Conservation (phyloP, 2,797 vertebrate species). For the Silurus lanzhouensis region DNA sequence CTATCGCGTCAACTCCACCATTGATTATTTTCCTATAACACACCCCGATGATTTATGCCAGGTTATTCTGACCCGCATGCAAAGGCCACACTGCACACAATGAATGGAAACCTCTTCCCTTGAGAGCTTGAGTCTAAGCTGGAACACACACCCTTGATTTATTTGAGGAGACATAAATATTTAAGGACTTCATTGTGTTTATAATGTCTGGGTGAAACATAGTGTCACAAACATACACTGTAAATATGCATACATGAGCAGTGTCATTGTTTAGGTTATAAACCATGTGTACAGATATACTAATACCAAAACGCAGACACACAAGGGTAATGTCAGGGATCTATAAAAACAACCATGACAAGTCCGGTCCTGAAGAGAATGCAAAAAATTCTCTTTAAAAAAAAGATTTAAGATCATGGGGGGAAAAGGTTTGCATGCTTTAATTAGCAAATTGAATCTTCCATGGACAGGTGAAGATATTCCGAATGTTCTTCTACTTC, state of each 20-base stretch:
- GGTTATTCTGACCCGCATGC: conserved; percentile 16
- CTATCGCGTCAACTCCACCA: neutral
- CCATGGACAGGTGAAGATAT: neutral
- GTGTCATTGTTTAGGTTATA: neutral
- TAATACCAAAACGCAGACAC: neutral
- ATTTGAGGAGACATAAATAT: conserved; percentile 11
- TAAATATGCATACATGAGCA: neutral
- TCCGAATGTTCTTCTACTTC: neutral
- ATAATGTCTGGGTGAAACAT: neutral
- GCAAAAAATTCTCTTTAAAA: neutral
- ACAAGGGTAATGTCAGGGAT: conserved; percentile 4
- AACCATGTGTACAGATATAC: neutral
- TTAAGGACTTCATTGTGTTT: neutral
- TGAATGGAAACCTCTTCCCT: neutral
- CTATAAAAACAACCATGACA: neutral
- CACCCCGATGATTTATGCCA: neutral
- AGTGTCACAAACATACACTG: neutral
- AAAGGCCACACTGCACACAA: neutral
- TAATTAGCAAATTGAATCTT: neutral
- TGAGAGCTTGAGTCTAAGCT: neutral
- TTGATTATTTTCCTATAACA: neutral
- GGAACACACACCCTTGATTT: neutral
- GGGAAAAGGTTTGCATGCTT: neutral
- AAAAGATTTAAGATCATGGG: neutral
- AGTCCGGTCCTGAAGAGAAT: neutral